Base-by-base conservation (phyloP, 2,797 vertebrate species). In the Mus spretus region DNA sequence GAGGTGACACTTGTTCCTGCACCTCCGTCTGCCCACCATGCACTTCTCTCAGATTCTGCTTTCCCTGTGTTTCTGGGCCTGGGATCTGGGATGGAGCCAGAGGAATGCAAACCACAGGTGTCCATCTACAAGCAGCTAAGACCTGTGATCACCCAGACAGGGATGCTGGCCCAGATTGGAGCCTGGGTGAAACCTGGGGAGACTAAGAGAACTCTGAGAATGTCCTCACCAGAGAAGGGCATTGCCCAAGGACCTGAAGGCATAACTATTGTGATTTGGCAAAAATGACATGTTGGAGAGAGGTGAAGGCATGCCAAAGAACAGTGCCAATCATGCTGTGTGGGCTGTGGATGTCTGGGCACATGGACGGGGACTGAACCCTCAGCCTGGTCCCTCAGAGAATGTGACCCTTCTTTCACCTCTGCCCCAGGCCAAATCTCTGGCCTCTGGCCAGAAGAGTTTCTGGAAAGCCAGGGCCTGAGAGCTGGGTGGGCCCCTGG, bases 71-170 rank as follows among this genome's bases (percentile, higher is more conserved):
- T 96, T 92, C 24, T n/a, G 34, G 26, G n/a, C 79, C 70, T 37
- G 31, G 44, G 37, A 3, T 40, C 70, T 37, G 31, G 9, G 47
- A 47, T 34, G 26, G 50, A 34, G 24, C 53, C 40, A 65, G 15
- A 40, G 70, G 61, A 9, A 70, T 80, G 44, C 19, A 53, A 70
- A 50, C 31, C 83, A 50, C 2, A 31, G 2, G n/a, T 83, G 37
- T 63, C 22, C 94, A 61, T 40, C 75, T 83, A 90, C 59, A 11
- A 11, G 88, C 85, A 37, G n/a, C 93, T 95, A 57, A 50, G 79
- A 40, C 37, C 67, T 61, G 0, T 74, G 40, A 22, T 5, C 9
- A 0, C 80, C 72, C 50, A 8, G 84, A 50, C 34, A 22, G 37
- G 28, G 19, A 24, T 79, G 0, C 37, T 85, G 75, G 72, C 63